phyloP scores from a whole-genome alignment of 2,888 invertebrate genomes.

The Drosophila recens region DNA sequence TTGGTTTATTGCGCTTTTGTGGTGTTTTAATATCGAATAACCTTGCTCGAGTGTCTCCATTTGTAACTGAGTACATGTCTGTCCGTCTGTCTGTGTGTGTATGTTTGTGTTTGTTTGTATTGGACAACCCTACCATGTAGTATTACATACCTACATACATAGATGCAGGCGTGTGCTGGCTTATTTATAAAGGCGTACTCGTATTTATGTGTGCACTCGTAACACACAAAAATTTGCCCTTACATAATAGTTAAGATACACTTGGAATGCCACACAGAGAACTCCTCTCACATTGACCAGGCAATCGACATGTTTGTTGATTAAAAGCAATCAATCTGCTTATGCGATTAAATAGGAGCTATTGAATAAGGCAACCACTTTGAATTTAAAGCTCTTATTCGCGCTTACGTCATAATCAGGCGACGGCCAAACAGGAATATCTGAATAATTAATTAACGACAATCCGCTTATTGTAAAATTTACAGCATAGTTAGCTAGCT shows the following conservation, averaged over 20 bases:
- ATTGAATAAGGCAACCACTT: neutral
- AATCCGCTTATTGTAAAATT: too few relatives aligned
- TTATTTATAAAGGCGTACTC: slow-evolving; percentile 4
- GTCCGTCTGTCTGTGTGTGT: slow-evolving; percentile 4
- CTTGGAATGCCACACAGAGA: neutral
- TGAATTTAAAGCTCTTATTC: neutral
- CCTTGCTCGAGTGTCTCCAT: slow-evolving; percentile 52
- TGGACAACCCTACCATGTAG: slow-evolving; percentile 19
- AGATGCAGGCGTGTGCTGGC: slow-evolving; percentile 10
- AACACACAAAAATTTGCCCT: slow-evolving; percentile 14
- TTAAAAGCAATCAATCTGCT: slow-evolving; percentile 3
- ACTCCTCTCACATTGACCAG: neutral
- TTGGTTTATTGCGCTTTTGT: slow-evolving; percentile 77
- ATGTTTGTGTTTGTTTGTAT: slow-evolving; percentile 22
- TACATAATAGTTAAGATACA: slow-evolving; percentile 12
- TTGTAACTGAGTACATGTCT: slow-evolving; percentile 17
- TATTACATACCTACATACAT: neutral
- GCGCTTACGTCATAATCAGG: neutral
- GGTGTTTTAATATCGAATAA: slow-evolving; percentile 69
- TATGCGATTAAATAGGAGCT: slow-evolving; percentile 5
- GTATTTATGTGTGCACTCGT: slow-evolving; percentile 25
- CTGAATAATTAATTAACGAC: too few relatives aligned
- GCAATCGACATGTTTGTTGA: neutral
- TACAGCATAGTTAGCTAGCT: too few relatives aligned
- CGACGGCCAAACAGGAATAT: too few relatives aligned